These are phyloP conservation scores for Menidia menidia DNA, from an alignment of 2,797 vertebrate genomes.

Conservation along the genomic window DNA sequence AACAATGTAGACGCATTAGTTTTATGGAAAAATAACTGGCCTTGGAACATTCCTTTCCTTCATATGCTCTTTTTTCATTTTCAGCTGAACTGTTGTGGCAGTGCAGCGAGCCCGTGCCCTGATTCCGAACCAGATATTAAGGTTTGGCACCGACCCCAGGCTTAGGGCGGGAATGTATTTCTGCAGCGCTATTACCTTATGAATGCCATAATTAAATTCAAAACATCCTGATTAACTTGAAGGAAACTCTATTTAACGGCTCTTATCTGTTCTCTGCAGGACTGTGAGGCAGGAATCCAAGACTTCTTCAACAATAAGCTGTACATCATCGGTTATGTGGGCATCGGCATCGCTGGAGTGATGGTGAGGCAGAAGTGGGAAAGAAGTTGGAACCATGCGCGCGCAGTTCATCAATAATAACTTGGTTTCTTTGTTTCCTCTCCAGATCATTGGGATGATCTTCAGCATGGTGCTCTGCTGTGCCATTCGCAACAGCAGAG, in stretches of 20 bases:
- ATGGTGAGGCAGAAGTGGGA: constrained; percentile 86
- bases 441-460: constrained; percentile 97
- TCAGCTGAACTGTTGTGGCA: constrained; percentile 82
- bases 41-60: background rate
- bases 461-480: constrained; percentile 99
- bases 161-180: constrained; percentile 3
- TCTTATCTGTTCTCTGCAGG: constrained; percentile 72
- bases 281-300: constrained; percentile 89
- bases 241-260: background rate
- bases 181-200: constrained; percentile 4
- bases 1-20: accelerated
- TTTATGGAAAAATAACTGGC: background rate
- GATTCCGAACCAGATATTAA: constrained; percentile 25
- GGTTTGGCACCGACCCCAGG: constrained; percentile 40
- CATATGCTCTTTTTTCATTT: constrained; percentile 15
- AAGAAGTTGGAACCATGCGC: background rate
- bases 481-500: constrained; percentile 92
- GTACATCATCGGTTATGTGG: constrained; percentile 92
- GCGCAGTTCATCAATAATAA: background rate
- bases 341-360: constrained; percentile 92
- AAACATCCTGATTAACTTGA: constrained; percentile 6
- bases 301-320: constrained; percentile 89
- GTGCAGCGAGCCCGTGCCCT: constrained; percentile 41
- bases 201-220: background rate
- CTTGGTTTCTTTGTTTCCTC: constrained; percentile 3